Evolutionary conservation across 2,113 vertebrate species (phyloP), one percentile per base, ranked within the genome.

Genomic region (Eubucco bourcierii): DNA sequence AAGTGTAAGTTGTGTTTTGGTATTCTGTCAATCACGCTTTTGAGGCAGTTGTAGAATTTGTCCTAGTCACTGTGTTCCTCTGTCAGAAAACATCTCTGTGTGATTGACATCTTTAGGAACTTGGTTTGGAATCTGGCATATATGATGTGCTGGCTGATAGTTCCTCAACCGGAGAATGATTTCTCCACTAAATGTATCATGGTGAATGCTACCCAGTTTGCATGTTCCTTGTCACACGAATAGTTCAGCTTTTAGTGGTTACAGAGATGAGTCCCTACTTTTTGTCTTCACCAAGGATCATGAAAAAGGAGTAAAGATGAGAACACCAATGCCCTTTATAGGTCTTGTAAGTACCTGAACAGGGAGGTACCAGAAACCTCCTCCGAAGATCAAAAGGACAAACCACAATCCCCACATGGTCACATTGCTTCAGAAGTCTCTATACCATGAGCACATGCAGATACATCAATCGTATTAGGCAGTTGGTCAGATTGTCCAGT

Each of bases 11-110:
- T 93, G 80, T 96, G 96, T 96, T 96, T 96, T 95, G 92, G 94
- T 96, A 95, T 90, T 91, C 96, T 96, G 96, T 96, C 96, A 96
- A 96, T 96, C 96, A 96, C 66, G 41, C 66, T 90, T 95, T 90
- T 91, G 63, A 96, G 90, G 71, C 86, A 96, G 76, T 93, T 94
- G 92, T 84, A 87, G 88, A 90, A 84, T 96, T 95, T 90, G 88
- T 88, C 95, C 95, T 92, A 93, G 80, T 92, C 88, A 59, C 44
- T 92, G 71, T 94, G 83, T 96, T 96, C 92, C 70, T 95, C 83
- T 96, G 94, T 95, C 95, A 94, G 90, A 92, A 96, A 95, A 94
- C 86, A 96, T 89, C 85, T 90, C 76, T 8, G 25, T 67, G 12
- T 95, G 95, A 96, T 92, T 96, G 96, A 95, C 9, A 0, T 55